Conservation (phyloP, 2,113 vertebrate genomes). For the Chinchilla lanigera region DNA sequence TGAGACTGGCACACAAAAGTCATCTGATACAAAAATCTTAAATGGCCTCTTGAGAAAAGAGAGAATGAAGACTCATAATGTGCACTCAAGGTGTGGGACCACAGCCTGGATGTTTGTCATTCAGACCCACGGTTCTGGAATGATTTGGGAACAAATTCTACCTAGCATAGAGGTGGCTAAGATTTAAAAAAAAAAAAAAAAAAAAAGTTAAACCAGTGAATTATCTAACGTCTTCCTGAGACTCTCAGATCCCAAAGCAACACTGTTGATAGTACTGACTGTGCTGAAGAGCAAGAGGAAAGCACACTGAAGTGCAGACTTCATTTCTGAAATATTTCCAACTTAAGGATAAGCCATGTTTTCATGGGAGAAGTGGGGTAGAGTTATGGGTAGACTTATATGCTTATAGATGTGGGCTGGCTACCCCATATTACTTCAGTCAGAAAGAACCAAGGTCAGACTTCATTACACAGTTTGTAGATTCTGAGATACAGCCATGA, state of each 20-base stretch:
- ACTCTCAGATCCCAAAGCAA: not conserved
- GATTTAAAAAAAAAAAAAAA: not conserved
- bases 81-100: not conserved
- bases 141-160: slow-evolving; percentile 8
- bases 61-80: not conserved
- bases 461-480: not conserved
- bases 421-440: slow-evolving; percentile 21
- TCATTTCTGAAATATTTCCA: not conserved
- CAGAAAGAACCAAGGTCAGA: slow-evolving; percentile 34
- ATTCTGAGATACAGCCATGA: slow-evolving; percentile 11
- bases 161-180: not conserved
- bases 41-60: not conserved
- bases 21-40: not conserved
- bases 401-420: not conserved
- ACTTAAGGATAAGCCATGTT: not conserved
- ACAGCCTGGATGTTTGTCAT: not conserved
- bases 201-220: not conserved
- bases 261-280: not conserved
- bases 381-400: not conserved
- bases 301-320: not conserved
- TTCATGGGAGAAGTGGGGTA: not conserved
- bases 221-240: not conserved
- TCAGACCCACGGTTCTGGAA: not conserved
- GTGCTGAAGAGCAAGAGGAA: not conserved
- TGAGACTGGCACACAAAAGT: not conserved